A percentile compares a stretch with the other conserved stretches of the same genome.
These are phyloP conservation scores for Drosophila bunnanda DNA, from an alignment of 2,888 invertebrate genomes.

Conservation along the genomic window DNA sequence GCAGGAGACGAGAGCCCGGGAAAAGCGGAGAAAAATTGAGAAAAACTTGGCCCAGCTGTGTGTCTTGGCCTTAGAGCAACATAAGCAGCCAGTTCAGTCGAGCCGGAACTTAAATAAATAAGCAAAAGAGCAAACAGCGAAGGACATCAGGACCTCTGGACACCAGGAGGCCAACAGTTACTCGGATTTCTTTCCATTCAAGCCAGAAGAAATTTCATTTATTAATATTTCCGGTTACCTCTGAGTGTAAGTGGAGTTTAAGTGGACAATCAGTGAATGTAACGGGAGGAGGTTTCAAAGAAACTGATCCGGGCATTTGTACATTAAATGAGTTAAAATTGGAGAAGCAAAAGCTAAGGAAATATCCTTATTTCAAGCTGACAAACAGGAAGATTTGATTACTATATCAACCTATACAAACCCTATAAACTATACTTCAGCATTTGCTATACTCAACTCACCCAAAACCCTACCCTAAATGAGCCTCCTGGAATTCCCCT, in stretches of 20 bases:
- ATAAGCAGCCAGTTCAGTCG: constrained; percentile 50
- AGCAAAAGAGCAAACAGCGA: constrained; percentile 42
- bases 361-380: neutral
- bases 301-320: neutral
- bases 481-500: neutral
- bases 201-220: constrained; percentile 19
- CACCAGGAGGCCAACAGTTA: constrained; percentile 13
- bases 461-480: neutral
- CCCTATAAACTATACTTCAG: neutral
- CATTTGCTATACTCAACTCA: no score
- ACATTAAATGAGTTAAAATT: neutral
- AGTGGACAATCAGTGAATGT: constrained; percentile 1
- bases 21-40: neutral
- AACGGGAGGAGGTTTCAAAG: neutral
- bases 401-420: neutral
- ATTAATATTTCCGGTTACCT: constrained; percentile 20
- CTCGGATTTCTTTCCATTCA: constrained; percentile 24
- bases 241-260: constrained; percentile 2
- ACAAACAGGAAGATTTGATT: neutral
- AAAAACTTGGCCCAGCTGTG: constrained; percentile 53
- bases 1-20: constrained; percentile 28
- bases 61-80: constrained; percentile 38
- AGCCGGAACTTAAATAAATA: constrained; percentile 69
- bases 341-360: neutral
- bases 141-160: neutral